Evolutionary conservation across 2,113 vertebrate genomes (phyloP).

Genomic region (Leucopternis melanops): DNA sequence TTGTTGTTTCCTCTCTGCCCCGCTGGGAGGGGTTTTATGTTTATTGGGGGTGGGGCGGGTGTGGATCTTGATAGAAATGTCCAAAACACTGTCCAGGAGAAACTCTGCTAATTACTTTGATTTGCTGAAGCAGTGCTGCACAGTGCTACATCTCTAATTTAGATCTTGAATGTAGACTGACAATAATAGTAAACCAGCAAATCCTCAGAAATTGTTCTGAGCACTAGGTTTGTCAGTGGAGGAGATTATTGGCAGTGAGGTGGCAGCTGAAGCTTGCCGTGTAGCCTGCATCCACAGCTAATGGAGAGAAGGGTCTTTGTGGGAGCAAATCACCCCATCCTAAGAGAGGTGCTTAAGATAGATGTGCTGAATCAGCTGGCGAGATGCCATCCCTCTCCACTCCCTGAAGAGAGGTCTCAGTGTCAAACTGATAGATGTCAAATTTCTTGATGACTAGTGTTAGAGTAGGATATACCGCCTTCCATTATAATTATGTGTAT

Average conservation of each 20-base stretch:
- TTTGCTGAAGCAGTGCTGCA: not conserved
- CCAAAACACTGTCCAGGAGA: not conserved
- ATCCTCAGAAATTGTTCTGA: not conserved
- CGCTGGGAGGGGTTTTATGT: accelerated
- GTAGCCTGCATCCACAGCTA: not conserved
- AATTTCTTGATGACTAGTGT: not conserved
- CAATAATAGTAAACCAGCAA: not conserved
- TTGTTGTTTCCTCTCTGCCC: not conserved
- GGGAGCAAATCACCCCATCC: not conserved
- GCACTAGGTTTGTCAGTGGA: not conserved
- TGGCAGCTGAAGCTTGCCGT: not conserved
- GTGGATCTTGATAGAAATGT: not conserved
- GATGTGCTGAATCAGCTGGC: not conserved
- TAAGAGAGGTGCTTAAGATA: too few relatives aligned
- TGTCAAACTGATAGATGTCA: not conserved
- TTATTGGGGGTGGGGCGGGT: not conserved
- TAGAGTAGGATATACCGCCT: not conserved
- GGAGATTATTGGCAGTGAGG: not conserved
- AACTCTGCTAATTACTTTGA: not conserved
- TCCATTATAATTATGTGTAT: not conserved
- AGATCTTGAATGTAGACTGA: not conserved
- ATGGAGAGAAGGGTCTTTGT: not conserved
- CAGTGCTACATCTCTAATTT: not conserved
- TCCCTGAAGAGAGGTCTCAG: not conserved
- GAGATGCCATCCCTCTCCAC: not conserved